Base-by-base conservation (phyloP, 2,113 vertebrate genomes). In the Sminthopsis crassicaudata region DNA sequence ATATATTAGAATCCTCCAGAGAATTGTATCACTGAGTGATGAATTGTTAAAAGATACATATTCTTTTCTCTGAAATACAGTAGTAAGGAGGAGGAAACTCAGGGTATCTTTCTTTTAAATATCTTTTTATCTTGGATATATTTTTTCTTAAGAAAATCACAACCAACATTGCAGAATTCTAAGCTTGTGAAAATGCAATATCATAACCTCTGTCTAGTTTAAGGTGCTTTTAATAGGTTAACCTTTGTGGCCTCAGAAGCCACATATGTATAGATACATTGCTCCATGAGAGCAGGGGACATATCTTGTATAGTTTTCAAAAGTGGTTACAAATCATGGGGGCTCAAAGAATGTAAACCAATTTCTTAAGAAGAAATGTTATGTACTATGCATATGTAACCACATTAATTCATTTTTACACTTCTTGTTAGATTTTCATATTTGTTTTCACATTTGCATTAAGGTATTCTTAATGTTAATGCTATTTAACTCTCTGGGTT, bases 401-500 rank as follows among this genome's bases (percentile, higher is more conserved):
- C 94, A 90, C 22, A 95, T 94, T 27, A 90, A 89, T 93, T 94
- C 52, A 25, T 84, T 96, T 94, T 92, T 90, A 8, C 42, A 91
- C 95, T 95, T 90, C 90, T 94, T 90, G 60, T 55, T 91, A 91
- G 90, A 90, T 93, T 93, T 95, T 97, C 92, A 95, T 90, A 84
- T 95, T 89, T 95, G 93, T 84, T 91, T 92, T 96, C 93, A 36
- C 30, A 46, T 95, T 84, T 93, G 89, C 92, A 92, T 95, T 91
- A 93, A 91, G 30, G 6, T 93, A 60, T 89, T 96, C 76, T 50
- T 92, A 91, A 91, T 22, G 94, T 96, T 95, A 97, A 95, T 96
- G 96, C 95, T 97, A 94, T 93, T 93, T 97, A 96, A 88, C 95
- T 92, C 94, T 55, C 93, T 90, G 95, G 90, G 96, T 96, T 95